Percentiles rank a stretch among this genome's conserved stretches.
Conservation (phyloP, 2,888 invertebrate species). For the Drosophila aldrichi region DNA sequence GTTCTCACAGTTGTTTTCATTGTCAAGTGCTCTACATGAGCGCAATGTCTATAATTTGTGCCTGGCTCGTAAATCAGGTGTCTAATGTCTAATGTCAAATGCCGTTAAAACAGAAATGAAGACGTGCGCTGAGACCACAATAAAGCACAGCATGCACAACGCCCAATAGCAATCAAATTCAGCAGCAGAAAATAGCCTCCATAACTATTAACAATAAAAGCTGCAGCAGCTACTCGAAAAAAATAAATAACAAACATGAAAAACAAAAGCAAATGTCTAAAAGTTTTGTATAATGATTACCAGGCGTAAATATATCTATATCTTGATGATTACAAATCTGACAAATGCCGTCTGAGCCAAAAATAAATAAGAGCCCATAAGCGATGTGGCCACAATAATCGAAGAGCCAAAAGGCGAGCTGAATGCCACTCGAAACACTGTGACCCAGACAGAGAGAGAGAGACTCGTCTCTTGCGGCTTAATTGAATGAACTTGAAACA, state of each 20-base stretch:
- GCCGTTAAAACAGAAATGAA: slow-evolving; percentile 43
- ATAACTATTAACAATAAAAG: slow-evolving; percentile 52
- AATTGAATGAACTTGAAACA: slow-evolving; percentile 76
- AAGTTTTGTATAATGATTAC: slow-evolving; percentile 11
- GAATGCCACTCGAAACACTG: slow-evolving; percentile 52
- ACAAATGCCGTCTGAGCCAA: slow-evolving; percentile 25
- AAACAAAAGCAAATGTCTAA: slow-evolving; percentile 12
- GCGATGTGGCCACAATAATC: slow-evolving; percentile 22
- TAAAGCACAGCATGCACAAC: slow-evolving; percentile 15
- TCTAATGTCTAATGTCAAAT: slow-evolving; percentile 46
- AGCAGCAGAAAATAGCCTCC: slow-evolving; percentile 31
- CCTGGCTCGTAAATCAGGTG: slow-evolving; percentile 66
- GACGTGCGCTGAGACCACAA: slow-evolving; percentile 60
- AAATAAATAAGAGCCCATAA: slow-evolving; percentile 23
- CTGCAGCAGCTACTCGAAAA: not conserved
- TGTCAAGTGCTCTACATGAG: slow-evolving; percentile 43
- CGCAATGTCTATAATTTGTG: slow-evolving; percentile 38
- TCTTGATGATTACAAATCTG: slow-evolving; percentile 37
- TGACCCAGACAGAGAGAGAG: slow-evolving; percentile 11
- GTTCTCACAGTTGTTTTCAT: slow-evolving; percentile 15
- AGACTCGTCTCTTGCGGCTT: slow-evolving; percentile 30
- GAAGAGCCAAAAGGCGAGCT: slow-evolving; percentile 25
- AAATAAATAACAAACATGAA: not conserved
- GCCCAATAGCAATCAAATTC: slow-evolving; percentile 39
- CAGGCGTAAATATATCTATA: slow-evolving; percentile 2